Evolutionary conservation across 2,113 vertebrate species (phyloP).

Genomic region (Odontesthes bonariensis): DNA sequence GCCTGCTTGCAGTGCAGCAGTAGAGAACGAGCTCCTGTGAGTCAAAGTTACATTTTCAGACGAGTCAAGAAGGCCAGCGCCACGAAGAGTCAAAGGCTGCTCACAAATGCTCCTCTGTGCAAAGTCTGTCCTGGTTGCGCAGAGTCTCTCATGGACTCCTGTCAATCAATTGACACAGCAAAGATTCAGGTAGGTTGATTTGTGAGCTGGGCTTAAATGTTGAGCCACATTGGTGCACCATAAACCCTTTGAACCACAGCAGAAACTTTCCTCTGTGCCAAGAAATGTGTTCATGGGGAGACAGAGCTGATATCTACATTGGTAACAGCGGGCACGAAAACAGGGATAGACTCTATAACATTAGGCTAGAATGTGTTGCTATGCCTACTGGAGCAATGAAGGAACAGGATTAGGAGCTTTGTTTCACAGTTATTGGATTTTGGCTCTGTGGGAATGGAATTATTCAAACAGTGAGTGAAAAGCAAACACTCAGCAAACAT

Average conservation of each 20-base stretch:
- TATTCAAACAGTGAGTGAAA: conserved; percentile 48
- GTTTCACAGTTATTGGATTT: conserved; percentile 72
- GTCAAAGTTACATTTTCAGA: conserved; percentile 24
- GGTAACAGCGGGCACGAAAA: conserved; percentile 25
- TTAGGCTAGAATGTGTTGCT: conserved; percentile 45
- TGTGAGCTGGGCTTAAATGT: neutral
- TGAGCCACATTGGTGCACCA: neutral
- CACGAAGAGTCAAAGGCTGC: conserved; percentile 42
- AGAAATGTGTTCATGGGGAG: conserved; percentile 19
- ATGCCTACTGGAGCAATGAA: conserved; percentile 42
- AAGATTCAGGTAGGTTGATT: neutral
- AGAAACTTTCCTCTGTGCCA: conserved; percentile 7
- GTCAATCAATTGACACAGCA: neutral
- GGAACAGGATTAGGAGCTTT: conserved; percentile 65
- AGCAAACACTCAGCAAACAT: conserved; percentile 46
- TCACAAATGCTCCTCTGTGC: conserved; percentile 15
- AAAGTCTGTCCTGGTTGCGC: neutral
- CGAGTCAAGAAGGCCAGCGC: conserved; percentile 15
- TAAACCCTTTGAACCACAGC: conserved; percentile 15
- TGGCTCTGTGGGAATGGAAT: conserved; percentile 60
- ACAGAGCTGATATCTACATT: conserved; percentile 4
- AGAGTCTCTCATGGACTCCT: neutral
- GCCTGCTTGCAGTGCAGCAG: conserved; percentile 15
- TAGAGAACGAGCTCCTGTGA: conserved; percentile 10
- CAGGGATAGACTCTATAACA: conserved; percentile 2